These are phyloP conservation scores for Daboia siamensis DNA, from an alignment of 2,113 vertebrate genomes.

Conservation along the genomic window DNA sequence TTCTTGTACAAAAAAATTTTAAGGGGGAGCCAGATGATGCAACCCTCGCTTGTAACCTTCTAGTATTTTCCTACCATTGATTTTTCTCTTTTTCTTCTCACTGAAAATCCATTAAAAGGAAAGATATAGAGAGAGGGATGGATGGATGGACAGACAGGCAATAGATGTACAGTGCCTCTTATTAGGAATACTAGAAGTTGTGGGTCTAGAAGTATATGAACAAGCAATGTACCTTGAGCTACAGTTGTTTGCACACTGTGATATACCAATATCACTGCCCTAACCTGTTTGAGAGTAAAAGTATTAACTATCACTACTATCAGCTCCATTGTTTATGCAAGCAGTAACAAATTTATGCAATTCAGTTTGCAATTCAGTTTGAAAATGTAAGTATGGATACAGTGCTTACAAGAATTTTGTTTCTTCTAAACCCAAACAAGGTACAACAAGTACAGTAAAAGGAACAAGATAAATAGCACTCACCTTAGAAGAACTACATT, in stretches of 20 bases:
- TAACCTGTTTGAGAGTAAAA: not conserved
- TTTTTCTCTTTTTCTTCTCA: not conserved
- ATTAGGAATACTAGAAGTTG: not conserved
- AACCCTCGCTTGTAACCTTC: not conserved
- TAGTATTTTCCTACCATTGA: not conserved
- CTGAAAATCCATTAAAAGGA: not conserved
- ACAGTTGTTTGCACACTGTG: not conserved
- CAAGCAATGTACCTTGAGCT: too few relatives aligned
- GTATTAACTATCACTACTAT: not conserved
- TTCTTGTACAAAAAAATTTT: not conserved
- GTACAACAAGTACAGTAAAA: not conserved
- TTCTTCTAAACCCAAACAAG: not conserved
- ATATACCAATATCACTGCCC: not conserved
- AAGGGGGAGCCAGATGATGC: not conserved
- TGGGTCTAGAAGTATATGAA: not conserved
- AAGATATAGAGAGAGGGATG: not conserved
- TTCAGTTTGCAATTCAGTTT: not conserved
- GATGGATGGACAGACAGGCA: not conserved
- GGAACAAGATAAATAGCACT: constrained; percentile 50
- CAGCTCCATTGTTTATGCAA: not conserved
- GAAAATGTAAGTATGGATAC: not conserved
- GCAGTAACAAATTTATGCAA: not conserved
- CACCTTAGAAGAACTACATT: constrained; percentile 91
- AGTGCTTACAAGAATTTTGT: not conserved
- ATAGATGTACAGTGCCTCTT: too few relatives aligned